phyloP scores from a whole-genome alignment of 2,797 vertebrate genomes.

The Tokudaia muenninki region DNA sequence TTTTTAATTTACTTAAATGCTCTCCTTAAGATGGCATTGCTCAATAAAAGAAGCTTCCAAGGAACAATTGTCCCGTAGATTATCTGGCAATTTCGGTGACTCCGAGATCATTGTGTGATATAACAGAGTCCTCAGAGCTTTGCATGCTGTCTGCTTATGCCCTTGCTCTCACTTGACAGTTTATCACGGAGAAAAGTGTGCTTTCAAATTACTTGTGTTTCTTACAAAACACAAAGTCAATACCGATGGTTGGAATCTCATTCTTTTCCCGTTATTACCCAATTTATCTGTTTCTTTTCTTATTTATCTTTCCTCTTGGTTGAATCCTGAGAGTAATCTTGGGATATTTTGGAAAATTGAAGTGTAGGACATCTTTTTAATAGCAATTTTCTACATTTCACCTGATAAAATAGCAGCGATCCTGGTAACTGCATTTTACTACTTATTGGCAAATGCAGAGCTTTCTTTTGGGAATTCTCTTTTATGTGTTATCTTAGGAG shows the following conservation, averaged over 20 bases:
- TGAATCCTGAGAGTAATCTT: conserved; percentile 55
- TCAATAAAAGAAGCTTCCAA: neutral
- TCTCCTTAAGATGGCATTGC: neutral
- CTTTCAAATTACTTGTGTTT: conserved; percentile 10
- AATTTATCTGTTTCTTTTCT: conserved; percentile 44
- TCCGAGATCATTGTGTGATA: fast-evolving
- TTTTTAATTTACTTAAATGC: neutral
- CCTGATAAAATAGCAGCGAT: conserved; percentile 45
- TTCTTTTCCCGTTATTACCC: neutral
- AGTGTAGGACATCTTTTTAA: conserved; percentile 46
- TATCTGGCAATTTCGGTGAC: neutral
- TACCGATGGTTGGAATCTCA: conserved; percentile 43
- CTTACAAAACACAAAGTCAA: conserved; percentile 69
- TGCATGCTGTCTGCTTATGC: neutral
- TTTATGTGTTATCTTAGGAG: conserved; percentile 18
- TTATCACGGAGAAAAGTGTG: neutral
- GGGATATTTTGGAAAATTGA: conserved; percentile 31
- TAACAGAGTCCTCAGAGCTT: neutral
- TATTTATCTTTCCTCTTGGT: conserved; percentile 50
- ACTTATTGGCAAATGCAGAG: neutral
- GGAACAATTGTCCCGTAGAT: neutral
- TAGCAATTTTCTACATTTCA: conserved; percentile 53
- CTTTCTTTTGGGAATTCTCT: neutral
- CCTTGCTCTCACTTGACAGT: neutral
- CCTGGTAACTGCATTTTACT: neutral